These are phyloP conservation scores for Chymomyza amoena DNA, from an alignment of 2,888 invertebrate genomes.

Conservation along the genomic window DNA sequence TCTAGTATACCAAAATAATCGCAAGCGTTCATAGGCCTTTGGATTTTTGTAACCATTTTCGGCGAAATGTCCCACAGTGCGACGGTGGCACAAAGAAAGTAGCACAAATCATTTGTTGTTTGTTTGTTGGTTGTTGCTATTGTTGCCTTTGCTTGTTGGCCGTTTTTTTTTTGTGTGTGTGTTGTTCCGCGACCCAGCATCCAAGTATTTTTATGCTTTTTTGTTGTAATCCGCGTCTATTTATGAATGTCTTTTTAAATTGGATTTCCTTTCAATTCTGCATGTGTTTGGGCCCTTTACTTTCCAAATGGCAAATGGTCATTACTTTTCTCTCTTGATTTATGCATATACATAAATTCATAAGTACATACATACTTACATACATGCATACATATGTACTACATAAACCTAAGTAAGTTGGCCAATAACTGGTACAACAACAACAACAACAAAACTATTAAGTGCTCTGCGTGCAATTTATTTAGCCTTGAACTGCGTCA, in stretches of 20 bases:
- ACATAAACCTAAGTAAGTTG: neutral
- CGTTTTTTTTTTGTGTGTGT: neutral
- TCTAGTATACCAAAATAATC: neutral
- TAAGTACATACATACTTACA: too few relatives aligned
- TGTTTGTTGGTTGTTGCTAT: too few relatives aligned
- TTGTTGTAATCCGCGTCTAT: conserved; percentile 19
- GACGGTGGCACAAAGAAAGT: conserved; percentile 55
- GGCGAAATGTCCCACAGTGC: neutral
- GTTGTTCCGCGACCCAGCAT: conserved; percentile 1
- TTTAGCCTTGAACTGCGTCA: conserved; percentile 47
- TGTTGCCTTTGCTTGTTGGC: neutral
- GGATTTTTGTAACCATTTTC: too few relatives aligned
- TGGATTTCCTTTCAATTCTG: conserved; percentile 55
- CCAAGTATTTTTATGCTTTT: neutral
- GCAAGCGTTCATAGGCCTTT: neutral
- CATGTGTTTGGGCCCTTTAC: conserved; percentile 48
- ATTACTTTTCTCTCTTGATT: conserved; percentile 27
- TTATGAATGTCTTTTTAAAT: conserved; percentile 45
- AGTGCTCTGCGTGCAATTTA: conserved; percentile 25
- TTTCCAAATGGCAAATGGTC: conserved; percentile 53
- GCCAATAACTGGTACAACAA: neutral
- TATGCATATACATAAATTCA: neutral
- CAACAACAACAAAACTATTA: neutral
- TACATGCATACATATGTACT: neutral
- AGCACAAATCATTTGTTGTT: conserved; percentile 52